Conservation (phyloP, 2,113 vertebrate genomes). For the Athene noctua region DNA sequence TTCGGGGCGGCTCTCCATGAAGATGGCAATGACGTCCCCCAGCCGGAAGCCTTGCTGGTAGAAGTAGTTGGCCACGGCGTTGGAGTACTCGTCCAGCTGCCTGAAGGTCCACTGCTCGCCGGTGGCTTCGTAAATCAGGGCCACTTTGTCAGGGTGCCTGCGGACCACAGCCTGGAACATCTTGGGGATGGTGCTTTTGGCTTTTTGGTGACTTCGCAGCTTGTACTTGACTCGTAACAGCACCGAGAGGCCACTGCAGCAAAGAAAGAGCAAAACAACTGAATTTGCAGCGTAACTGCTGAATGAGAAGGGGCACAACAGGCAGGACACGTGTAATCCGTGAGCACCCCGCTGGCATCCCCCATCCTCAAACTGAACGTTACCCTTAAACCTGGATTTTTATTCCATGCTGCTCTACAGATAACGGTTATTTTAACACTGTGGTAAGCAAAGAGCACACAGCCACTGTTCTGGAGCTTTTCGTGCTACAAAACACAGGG, state of each 20-base stretch:
- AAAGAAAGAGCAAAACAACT: fast-evolving
- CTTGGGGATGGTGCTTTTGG: constrained; percentile 76
- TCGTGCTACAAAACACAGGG: fast-evolving
- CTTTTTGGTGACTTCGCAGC: constrained; percentile 74
- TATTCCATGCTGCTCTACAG: background rate
- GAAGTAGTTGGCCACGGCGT: constrained; percentile 80
- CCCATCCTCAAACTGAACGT: background rate
- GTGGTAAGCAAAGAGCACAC: fast-evolving
- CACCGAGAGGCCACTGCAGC: constrained; percentile 82
- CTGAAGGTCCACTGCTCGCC: constrained; percentile 84
- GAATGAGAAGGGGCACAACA: fast-evolving
- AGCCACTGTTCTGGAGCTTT: no score
- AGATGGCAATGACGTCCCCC: constrained; percentile 86
- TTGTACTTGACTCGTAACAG: constrained; percentile 83
- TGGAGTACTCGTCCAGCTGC: constrained; percentile 80
- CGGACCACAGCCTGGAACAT: constrained; percentile 80
- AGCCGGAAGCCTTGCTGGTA: constrained; percentile 74
- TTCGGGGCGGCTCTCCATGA: constrained; percentile 87
- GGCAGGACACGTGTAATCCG: fast-evolving
- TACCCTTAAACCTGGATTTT: background rate
- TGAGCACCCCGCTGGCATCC: background rate
- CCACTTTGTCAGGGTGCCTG: constrained; percentile 79
- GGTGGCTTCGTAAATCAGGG: constrained; percentile 83
- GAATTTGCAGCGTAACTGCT: background rate
- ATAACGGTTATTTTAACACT: fast-evolving